Evolutionary conservation across 2,113 vertebrate species (phyloP).

Genomic region (Cryptomyrus ogoouensis): DNA sequence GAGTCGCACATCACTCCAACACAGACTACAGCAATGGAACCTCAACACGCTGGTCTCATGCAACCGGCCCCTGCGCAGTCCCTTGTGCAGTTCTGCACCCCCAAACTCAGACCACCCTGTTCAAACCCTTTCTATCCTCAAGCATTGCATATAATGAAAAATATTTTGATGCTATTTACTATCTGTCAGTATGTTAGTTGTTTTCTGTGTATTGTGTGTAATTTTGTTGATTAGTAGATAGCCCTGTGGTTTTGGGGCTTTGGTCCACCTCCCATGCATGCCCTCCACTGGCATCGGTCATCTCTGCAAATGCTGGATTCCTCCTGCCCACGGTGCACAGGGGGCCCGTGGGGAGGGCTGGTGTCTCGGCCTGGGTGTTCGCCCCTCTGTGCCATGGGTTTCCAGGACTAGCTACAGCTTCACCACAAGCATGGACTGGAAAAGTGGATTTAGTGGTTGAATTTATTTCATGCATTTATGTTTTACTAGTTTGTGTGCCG

Average conservation of each 20-base stretch:
- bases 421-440: not conserved
- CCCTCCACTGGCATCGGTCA: not conserved
- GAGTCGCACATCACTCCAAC: not conserved
- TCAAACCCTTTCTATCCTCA: not conserved
- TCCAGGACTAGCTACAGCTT: not conserved
- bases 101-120: not conserved
- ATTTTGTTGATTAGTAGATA: not conserved
- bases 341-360: not conserved
- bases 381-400: not conserved
- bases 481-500: not conserved
- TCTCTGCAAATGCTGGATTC: not conserved
- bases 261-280: not conserved
- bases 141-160: not conserved
- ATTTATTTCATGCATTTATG: not conserved
- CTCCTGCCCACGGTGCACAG: not conserved
- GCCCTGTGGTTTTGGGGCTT: not conserved
- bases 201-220: not conserved
- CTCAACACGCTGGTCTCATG: not conserved
- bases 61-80: not conserved
- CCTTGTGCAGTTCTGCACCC: not conserved
- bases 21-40: not conserved
- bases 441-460: not conserved
- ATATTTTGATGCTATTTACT: not conserved
- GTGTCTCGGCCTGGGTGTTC: not conserved
- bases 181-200: not conserved